A percentile compares a stretch with the other conserved stretches of the same genome.
Conservation (phyloP, 2,888 invertebrate genomes). For the Pimpla rufipes region DNA sequence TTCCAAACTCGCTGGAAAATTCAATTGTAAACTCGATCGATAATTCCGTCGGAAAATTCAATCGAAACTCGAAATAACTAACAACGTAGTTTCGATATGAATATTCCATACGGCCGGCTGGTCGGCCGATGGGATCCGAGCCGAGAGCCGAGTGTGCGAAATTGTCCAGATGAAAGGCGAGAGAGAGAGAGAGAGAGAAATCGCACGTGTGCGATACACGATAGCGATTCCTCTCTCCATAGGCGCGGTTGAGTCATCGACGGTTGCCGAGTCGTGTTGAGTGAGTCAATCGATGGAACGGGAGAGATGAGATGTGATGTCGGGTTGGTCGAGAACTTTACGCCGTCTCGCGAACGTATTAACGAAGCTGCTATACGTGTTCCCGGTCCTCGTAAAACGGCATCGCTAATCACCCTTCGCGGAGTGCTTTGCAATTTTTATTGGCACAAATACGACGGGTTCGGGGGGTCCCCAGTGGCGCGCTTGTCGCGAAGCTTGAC, state of each 20-base stretch:
- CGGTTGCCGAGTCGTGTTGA: conserved; percentile 35
- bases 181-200: too few species aligned
- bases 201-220: conserved; percentile 20
- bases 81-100: conserved; percentile 7
- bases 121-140: neutral
- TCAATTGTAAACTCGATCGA: too few species aligned
- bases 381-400: conserved; percentile 6
- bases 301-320: conserved; percentile 13
- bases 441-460: conserved; percentile 2
- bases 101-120: conserved; percentile 5
- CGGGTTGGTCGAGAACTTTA: conserved; percentile 7
- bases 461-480: neutral
- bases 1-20: too few species aligned
- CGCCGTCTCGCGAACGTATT: neutral
- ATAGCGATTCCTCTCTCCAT: conserved; percentile 33
- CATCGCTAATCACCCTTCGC: neutral
- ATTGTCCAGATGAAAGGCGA: too few species aligned
- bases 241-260: conserved; percentile 38
- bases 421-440: neutral
- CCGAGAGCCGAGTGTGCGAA: conserved; percentile 11
- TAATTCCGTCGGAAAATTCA: neutral
- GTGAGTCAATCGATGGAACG: conserved; percentile 50
- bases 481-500: neutral
- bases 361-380: neutral
- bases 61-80: neutral